phyloP scores from a whole-genome alignment of 2,888 invertebrate genomes.

The Pocota personata region DNA sequence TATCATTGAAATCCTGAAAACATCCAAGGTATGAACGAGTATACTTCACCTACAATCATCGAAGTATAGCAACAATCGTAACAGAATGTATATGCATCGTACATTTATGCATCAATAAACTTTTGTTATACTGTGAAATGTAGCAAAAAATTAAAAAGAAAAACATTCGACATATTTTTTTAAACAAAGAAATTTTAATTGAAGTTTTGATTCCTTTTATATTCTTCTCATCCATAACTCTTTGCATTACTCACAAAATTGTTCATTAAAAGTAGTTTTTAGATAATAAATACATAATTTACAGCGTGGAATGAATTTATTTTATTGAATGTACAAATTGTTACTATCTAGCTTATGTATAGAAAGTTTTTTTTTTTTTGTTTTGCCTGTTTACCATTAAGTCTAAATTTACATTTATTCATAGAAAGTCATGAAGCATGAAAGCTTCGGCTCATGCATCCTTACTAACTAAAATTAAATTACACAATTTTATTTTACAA shows the following conservation, averaged over 20 bases:
- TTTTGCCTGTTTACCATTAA: constrained; percentile 37
- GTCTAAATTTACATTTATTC: constrained; percentile 26
- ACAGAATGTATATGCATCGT: no score
- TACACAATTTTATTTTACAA: constrained; percentile 31
- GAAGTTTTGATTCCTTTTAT: constrained; percentile 38
- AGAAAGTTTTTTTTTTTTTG: constrained; percentile 32
- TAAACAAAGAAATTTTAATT: constrained; percentile 55
- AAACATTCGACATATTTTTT: neutral
- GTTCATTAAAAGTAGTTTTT: constrained; percentile 2
- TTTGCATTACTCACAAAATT: constrained; percentile 20
- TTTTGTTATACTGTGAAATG: no score
- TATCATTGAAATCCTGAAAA: no score
- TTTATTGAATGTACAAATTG: constrained; percentile 63
- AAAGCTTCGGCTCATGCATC: constrained; percentile 11
- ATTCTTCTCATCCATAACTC: neutral
- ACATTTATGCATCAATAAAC: no score
- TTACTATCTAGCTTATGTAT: constrained; percentile 68
- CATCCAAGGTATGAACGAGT: no score
- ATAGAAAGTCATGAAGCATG: constrained; percentile 19
- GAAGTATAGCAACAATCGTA: no score
- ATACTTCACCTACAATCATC: no score
- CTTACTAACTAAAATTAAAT: constrained; percentile 15
- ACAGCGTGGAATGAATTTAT: constrained; percentile 39
- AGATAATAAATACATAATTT: constrained; percentile 32
- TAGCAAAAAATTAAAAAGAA: no score